Conservation (phyloP, 2,888 invertebrate species). For the Pyralis farinalis region DNA sequence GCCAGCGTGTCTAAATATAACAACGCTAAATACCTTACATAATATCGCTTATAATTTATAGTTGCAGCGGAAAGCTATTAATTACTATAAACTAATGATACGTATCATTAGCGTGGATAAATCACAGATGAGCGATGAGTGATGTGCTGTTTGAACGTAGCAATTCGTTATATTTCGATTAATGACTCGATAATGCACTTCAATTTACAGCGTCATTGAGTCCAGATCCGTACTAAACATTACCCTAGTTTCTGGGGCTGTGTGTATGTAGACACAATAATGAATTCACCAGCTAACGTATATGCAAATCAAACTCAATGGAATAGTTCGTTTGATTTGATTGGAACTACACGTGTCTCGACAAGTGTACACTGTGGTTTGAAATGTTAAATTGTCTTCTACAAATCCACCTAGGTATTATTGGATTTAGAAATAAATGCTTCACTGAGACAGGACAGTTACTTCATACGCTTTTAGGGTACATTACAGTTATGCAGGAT, state of each 20-base stretch:
- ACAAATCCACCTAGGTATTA: neutral
- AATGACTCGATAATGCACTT: slow-evolving; percentile 63
- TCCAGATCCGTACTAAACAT: slow-evolving; percentile 45
- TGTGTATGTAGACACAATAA: slow-evolving; percentile 17
- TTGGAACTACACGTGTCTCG: neutral
- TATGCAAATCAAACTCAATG: slow-evolving; percentile 13
- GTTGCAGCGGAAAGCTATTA: slow-evolving; percentile 20
- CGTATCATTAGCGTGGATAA: slow-evolving; percentile 38
- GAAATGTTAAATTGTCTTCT: neutral
- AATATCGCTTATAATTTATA: slow-evolving; percentile 11
- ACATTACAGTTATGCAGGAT: too few relatives aligned
- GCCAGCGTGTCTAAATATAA: slow-evolving; percentile 41
- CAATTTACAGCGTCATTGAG: slow-evolving; percentile 70
- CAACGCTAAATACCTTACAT: slow-evolving; percentile 3
- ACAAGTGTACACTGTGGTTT: neutral
- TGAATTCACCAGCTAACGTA: slow-evolving; percentile 13
- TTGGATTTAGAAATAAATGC: too few relatives aligned
- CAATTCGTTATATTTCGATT: slow-evolving; percentile 60
- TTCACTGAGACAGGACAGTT: too few relatives aligned
- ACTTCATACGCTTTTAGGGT: too few relatives aligned
- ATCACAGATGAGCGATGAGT: slow-evolving; percentile 39
- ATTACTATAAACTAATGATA: slow-evolving; percentile 34
- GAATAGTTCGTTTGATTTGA: neutral
- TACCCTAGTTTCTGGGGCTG: slow-evolving; percentile 51
- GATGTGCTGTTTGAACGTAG: slow-evolving; percentile 47